phyloP scores from a whole-genome alignment of 2,797 vertebrate species.

The Vespertilio murinus region DNA sequence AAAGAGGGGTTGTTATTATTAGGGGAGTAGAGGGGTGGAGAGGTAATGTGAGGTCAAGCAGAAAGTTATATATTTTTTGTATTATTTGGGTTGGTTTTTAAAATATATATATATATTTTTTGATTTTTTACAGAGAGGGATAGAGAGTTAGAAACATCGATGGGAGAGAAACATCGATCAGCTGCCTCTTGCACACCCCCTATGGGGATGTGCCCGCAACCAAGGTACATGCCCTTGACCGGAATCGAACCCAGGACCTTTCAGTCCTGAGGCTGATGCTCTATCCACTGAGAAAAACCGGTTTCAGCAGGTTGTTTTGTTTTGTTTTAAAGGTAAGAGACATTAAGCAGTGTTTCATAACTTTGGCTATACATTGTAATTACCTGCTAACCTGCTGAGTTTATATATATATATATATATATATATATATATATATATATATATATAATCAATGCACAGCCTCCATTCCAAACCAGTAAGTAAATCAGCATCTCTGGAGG shows the following conservation, averaged over 20 bases:
- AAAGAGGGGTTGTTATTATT: not conserved
- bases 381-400: not conserved
- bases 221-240: too few relatives aligned
- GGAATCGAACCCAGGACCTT: too few relatives aligned
- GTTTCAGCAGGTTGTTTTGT: not conserved
- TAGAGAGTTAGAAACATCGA: too few relatives aligned
- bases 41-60: not conserved
- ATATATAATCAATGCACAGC: not conserved
- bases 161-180: too few relatives aligned
- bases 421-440: not conserved
- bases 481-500: not conserved
- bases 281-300: too few relatives aligned
- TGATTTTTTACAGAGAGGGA: too few relatives aligned
- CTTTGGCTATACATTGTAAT: not conserved
- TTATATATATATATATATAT: not conserved
- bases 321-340: slow-evolving; percentile 20
- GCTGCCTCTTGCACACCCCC: too few relatives aligned
- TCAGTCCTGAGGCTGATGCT: too few relatives aligned
- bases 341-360: not conserved
- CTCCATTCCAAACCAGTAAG: not conserved
- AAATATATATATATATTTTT: too few relatives aligned
- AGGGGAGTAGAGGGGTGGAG: not conserved
- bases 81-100: not conserved
- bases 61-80: not conserved
- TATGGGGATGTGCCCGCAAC: too few relatives aligned